Conservation (phyloP, 53 echinoderm and acorn worm species). For the Paelopatides confundens region DNA sequence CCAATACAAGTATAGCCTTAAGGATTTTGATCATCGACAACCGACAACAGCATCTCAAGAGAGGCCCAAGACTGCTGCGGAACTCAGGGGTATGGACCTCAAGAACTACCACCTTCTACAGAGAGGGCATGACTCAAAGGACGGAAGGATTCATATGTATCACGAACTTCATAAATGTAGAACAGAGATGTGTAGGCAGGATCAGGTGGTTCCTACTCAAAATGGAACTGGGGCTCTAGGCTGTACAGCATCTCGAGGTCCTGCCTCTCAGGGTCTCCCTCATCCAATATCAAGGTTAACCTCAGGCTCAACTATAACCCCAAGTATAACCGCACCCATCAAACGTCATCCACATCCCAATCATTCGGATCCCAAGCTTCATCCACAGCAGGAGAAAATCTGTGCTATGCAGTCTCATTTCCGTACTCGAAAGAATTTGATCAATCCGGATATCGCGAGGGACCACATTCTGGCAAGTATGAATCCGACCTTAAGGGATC, state of each 20-base stretch:
- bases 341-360: neutral
- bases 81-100: neutral
- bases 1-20: conserved; percentile 11
- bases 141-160: neutral
- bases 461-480: conserved; percentile 30
- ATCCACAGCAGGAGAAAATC: neutral
- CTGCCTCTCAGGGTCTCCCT: conserved; percentile 31
- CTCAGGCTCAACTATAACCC: neutral
- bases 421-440: neutral
- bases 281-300: conserved; percentile 20
- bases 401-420: neutral
- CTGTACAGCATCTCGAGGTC: conserved; percentile 22
- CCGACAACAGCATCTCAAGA: neutral
- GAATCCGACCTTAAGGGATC: neutral
- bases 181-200: neutral
- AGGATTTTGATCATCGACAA: conserved; percentile 18
- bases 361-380: neutral
- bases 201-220: neutral
- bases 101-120: neutral
- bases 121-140: neutral
- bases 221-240: neutral
- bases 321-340: neutral
- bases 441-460: conserved; percentile 17
- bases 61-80: neutral
- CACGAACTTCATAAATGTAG: neutral